Base-by-base conservation (phyloP, 2,797 vertebrate species). In the Hippocampus kuda region DNA sequence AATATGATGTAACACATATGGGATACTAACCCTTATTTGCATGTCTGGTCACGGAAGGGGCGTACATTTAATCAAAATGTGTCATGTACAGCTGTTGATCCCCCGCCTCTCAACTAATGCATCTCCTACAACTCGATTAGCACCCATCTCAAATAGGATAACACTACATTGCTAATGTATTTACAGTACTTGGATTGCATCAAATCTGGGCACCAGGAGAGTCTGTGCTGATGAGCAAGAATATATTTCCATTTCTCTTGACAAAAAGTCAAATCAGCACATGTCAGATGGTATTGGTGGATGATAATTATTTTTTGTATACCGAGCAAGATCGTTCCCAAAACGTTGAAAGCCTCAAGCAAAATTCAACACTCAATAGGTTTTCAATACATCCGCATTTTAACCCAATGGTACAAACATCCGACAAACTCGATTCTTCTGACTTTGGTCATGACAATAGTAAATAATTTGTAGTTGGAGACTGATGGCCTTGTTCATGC, bases 11-110 rank as follows among this genome's bases (percentile, higher is more conserved):
- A 46, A 65, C 60, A 26, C 51, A 61, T 26, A 56, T 1, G 56
- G 0, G 30, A 76, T 59, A 70, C 78, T 64, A 75, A 70, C 66
- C 34, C 41, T 1, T 59, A 70, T 72, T 77, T 60, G 60, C 44
- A 41, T 73, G 20, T 57, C 48, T 8, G n/a, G 70, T 70, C 42
- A 76, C 20, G 2, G 41, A 67, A 66, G 64, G 0, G 26, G 72
- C 60, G 42, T 68, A 48, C 68, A 49, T 80, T 79, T 75, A 73
- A 76, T 81, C 68, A 74, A 46, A 75, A 68, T 74, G 24, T 78
- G 70, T 82, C 75, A 68, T 68, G 68, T 76, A 46, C 26, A 1
- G 65, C 41, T 26, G 57, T 69, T 68, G 18, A 30, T 68, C 70
- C 68, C 77, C 62, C 64, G 22, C 44, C 24, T 6, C 59, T 22